Conservation (phyloP, 2,797 vertebrate species). For the Rhodeus uyekii region DNA sequence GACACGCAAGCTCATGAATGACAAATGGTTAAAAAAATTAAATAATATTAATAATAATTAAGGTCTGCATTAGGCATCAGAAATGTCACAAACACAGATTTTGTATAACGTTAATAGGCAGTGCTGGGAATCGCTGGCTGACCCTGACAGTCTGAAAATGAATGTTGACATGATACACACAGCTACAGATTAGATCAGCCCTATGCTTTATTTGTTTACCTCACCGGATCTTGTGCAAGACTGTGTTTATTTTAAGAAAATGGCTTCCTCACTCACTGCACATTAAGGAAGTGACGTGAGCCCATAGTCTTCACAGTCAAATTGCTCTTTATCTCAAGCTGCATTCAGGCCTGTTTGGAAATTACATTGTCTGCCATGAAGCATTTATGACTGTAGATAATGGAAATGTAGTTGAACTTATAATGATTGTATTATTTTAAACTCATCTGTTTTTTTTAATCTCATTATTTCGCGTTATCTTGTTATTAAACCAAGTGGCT, state of each 20-base stretch:
- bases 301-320: neutral
- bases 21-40: too few species aligned
- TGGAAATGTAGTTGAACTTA: neutral
- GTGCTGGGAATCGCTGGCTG: neutral
- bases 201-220: conserved; percentile 35
- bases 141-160: conserved; percentile 7
- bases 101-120: neutral
- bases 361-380: neutral
- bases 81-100: conserved; percentile 10
- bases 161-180: conserved; percentile 24
- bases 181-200: conserved; percentile 21
- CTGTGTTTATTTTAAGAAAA: conserved; percentile 48
- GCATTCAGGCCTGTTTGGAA: conserved; percentile 15
- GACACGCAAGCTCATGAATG: conserved; percentile 27
- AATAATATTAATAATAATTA: conserved; percentile 5
- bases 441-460: too few species aligned
- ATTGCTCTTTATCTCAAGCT: conserved; percentile 9
- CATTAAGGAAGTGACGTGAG: conserved; percentile 47
- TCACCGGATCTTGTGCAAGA: conserved; percentile 22
- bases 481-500: neutral
- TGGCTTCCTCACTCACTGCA: conserved; percentile 40
- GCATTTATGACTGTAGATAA: neutral
- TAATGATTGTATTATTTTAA: too few species aligned
- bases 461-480: too few species aligned
- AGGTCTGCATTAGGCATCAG: conserved; percentile 2